phyloP scores from a whole-genome alignment of 2,888 invertebrate genomes.

The Orchestes rusci region DNA sequence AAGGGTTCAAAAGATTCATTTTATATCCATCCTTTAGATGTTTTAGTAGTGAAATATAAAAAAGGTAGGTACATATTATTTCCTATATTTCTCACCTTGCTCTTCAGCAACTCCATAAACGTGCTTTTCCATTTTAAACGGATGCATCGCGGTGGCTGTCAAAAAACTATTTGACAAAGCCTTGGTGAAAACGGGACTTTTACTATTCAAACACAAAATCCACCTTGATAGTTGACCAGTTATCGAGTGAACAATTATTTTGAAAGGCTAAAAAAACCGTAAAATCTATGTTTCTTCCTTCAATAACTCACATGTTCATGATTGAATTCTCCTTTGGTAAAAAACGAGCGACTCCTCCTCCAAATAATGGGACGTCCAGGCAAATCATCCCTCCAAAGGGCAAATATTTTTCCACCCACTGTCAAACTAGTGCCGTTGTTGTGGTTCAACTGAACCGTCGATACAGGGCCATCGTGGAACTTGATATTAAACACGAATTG shows the following conservation, averaged over 20 bases:
- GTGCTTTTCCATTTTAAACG: constrained; percentile 45
- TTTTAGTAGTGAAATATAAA: too few species aligned
- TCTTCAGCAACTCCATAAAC: constrained; percentile 62
- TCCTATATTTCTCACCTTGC: constrained; percentile 44
- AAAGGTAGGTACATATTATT: too few species aligned
- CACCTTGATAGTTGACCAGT: constrained; percentile 56
- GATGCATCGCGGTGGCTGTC: constrained; percentile 29
- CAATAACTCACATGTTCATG: too few species aligned
- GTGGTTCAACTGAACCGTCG: constrained; percentile 18
- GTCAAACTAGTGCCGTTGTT: constrained; percentile 22
- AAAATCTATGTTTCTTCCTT: too few species aligned
- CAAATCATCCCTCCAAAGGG: constrained; percentile 49
- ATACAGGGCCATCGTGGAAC: constrained; percentile 66
- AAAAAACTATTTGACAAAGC: constrained; percentile 31
- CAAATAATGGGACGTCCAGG: constrained; percentile 56
- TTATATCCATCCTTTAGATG: too few species aligned
- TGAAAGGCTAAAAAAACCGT: constrained; percentile 24
- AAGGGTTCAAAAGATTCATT: too few species aligned
- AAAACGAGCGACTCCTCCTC: constrained; percentile 52
- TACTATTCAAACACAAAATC: constrained; percentile 66
- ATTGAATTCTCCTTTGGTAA: constrained; percentile 68
- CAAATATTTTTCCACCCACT: constrained; percentile 39
- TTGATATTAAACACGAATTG: constrained; percentile 36
- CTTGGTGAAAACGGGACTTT: constrained; percentile 42
- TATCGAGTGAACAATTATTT: constrained; percentile 23